A percentile compares a stretch with the other conserved stretches of the same genome.
Evolutionary conservation across 64 coral and sea anemone species (phyloP).

Genomic region (Catalaphyllia jardinei): DNA sequence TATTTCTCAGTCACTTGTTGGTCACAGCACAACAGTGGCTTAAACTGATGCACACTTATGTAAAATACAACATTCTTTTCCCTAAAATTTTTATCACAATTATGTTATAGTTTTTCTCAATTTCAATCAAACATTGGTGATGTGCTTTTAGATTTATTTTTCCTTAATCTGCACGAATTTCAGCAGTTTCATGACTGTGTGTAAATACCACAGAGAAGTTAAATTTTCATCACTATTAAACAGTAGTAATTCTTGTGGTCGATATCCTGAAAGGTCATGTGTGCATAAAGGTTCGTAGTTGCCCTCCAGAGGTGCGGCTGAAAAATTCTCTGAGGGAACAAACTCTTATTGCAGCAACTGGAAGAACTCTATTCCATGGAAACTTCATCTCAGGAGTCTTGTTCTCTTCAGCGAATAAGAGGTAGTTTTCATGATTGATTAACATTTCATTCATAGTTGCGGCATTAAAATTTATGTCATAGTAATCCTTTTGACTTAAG

Average conservation of each 20-base stretch:
- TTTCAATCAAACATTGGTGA: not conserved
- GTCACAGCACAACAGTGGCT: not conserved
- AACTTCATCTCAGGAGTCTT: not conserved
- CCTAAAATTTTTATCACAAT: too few relatives aligned
- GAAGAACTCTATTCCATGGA: not conserved
- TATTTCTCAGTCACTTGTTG: constrained; percentile 24
- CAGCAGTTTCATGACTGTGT: not conserved
- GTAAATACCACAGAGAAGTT: constrained; percentile 49
- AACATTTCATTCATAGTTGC: constrained; percentile 12
- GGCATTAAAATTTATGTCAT: constrained; percentile 39
- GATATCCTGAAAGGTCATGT: constrained; percentile 23
- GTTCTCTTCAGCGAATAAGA: not conserved
- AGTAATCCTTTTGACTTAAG: constrained; percentile 33
- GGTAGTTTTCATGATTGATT: constrained; percentile 12
- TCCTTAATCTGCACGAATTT: not conserved
- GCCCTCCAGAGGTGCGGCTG: not conserved
- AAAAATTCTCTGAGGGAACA: not conserved
- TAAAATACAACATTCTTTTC: too few relatives aligned
- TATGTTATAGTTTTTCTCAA: not conserved
- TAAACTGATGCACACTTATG: not conserved
- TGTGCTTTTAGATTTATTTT: not conserved
- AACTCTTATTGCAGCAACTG: not conserved
- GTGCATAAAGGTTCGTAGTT: not conserved
- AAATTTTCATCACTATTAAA: constrained; percentile 42
- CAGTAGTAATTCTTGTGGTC: constrained; percentile 22